Percentiles rank a stretch among this genome's conserved stretches.
Evolutionary conservation across 2,888 invertebrate species (phyloP).

Genomic region (Meiosimyza decipiens): DNA sequence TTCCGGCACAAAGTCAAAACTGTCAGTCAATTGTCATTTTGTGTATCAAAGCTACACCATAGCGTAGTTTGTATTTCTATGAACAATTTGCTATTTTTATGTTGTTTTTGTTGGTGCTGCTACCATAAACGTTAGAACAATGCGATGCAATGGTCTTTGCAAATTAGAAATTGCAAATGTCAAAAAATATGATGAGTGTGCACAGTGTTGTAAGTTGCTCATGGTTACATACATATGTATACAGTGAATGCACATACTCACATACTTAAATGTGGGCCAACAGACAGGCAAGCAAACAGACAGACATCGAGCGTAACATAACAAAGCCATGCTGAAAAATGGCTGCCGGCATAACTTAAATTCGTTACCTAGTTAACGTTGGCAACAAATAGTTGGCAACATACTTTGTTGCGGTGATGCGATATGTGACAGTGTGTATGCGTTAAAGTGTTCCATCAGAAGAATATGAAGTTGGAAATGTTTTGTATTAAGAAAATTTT

Average conservation of each 20-base stretch:
- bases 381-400: conserved; percentile 29
- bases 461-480: no score
- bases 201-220: not conserved
- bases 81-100: not conserved
- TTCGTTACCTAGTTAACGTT: conserved; percentile 25
- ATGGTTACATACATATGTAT: not conserved
- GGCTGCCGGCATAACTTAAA: conserved; percentile 13
- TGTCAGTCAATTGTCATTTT: conserved; percentile 23
- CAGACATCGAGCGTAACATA: not conserved
- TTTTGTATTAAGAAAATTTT: no score
- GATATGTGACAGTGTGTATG: not conserved
- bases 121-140: conserved; percentile 17
- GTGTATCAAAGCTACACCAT: not conserved
- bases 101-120: not conserved
- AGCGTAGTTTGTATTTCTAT: not conserved
- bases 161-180: conserved; percentile 21
- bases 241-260: not conserved
- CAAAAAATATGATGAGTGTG: conserved; percentile 13
- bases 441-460: not conserved
- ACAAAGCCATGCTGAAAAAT: not conserved
- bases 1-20: conserved; percentile 2
- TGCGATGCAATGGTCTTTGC: conserved; percentile 1
- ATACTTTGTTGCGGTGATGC: conserved; percentile 18
- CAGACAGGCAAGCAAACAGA: conserved; percentile 1
- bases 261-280: not conserved